Evolutionary conservation across 2,888 invertebrate genomes (phyloP).

Genomic region (Amaurobius ferox): DNA sequence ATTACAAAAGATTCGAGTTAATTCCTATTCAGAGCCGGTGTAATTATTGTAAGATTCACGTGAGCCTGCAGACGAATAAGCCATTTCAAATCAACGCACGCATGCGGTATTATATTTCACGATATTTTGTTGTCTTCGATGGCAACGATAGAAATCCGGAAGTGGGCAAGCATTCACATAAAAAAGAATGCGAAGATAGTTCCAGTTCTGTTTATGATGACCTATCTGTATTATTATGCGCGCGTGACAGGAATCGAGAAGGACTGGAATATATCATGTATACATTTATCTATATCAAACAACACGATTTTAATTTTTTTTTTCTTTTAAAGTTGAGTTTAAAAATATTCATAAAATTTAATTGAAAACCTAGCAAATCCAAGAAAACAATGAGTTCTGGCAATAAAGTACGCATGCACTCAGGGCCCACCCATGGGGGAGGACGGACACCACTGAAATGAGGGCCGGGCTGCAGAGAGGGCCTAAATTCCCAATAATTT

Average conservation of each 20-base stretch:
- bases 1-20: constrained; percentile 8
- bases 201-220: not conserved
- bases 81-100: not conserved
- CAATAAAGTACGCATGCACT: too few relatives aligned
- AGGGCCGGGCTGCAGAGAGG: too few relatives aligned
- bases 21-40: constrained; percentile 17
- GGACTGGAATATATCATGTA: not conserved
- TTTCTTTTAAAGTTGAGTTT: too few relatives aligned
- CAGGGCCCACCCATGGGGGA: too few relatives aligned
- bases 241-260: not conserved
- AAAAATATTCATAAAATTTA: too few relatives aligned
- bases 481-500: too few relatives aligned
- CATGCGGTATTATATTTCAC: not conserved
- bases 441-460: too few relatives aligned
- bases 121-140: not conserved
- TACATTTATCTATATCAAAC: not conserved
- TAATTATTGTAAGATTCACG: constrained; percentile 1
- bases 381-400: too few relatives aligned
- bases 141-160: constrained; percentile 12
- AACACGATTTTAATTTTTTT: too few relatives aligned
- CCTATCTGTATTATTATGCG: not conserved
- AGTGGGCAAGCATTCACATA: not conserved
- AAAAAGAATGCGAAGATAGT: not conserved
- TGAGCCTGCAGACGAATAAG: not conserved
- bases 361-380: too few relatives aligned